These are phyloP conservation scores for Ornithoptera priamus DNA, from an alignment of 2,888 invertebrate species.

Conservation along the genomic window DNA sequence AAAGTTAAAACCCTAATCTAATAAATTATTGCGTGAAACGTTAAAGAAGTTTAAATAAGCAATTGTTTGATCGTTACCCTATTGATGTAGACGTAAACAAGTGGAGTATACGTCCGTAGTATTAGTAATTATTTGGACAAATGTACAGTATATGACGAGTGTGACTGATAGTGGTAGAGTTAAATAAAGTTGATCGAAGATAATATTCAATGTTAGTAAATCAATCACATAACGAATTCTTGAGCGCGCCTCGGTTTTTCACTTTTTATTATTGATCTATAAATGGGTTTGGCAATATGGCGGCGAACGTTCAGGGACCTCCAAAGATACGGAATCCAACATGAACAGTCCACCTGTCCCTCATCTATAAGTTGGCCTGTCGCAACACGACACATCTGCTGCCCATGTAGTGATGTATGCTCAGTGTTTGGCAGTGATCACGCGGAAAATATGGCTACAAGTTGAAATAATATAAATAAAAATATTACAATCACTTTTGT, in stretches of 20 bases:
- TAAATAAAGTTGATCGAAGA: constrained; percentile 14
- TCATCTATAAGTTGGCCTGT: constrained; percentile 55
- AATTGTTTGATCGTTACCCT: background rate
- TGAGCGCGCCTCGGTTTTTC: background rate
- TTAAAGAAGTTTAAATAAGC: background rate
- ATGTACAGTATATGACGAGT: constrained; percentile 1
- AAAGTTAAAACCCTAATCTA: no score
- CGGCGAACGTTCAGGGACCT: background rate
- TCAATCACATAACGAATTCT: constrained; percentile 7
- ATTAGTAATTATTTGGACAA: constrained; percentile 20
- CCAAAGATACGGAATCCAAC: constrained; percentile 37
- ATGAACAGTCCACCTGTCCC: constrained; percentile 53
- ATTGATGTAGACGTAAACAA: background rate
- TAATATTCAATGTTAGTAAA: constrained; percentile 10
- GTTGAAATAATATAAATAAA: constrained; percentile 34
- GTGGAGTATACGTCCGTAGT: background rate
- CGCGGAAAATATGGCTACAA: constrained; percentile 56
- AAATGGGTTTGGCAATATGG: background rate
- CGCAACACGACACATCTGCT: constrained; percentile 38
- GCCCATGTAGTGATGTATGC: constrained; percentile 33
- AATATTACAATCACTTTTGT: background rate
- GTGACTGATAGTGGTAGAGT: constrained; percentile 15
- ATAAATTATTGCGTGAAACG: no score
- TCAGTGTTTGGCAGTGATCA: constrained; percentile 65
- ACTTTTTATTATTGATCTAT: background rate